These are phyloP conservation scores for Avahi laniger DNA, from an alignment of 2,797 vertebrate species.

Conservation along the genomic window DNA sequence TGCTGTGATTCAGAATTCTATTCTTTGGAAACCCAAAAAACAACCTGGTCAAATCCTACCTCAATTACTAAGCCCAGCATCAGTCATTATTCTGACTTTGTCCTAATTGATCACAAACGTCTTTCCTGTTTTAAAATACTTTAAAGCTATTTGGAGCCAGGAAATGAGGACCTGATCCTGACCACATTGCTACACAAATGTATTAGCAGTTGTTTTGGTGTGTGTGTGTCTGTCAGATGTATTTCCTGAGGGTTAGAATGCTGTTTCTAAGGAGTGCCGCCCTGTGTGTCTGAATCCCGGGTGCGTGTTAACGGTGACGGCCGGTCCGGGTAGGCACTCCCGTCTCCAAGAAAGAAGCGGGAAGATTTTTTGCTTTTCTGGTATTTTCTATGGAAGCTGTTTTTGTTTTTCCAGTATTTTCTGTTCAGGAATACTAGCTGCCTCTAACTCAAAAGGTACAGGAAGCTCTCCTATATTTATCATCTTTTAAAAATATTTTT, in stretches of 20 bases:
- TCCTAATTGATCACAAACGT: conserved; percentile 19
- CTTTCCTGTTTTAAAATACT: conserved; percentile 43
- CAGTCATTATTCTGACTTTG: background rate
- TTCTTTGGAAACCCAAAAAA: conserved; percentile 35
- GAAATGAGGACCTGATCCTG: conserved; percentile 39
- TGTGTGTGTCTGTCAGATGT: background rate
- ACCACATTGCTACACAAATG: background rate
- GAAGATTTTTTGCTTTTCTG: background rate
- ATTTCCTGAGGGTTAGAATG: background rate
- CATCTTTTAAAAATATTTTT: background rate
- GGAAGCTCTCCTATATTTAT: background rate
- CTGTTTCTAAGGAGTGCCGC: background rate
- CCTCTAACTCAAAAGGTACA: background rate
- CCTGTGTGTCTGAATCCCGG: background rate
- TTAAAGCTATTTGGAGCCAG: conserved; percentile 9
- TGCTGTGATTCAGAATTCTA: background rate
- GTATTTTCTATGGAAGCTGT: background rate
- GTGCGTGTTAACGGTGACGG: background rate
- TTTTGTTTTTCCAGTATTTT: conserved; percentile 2
- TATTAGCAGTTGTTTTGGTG: background rate
- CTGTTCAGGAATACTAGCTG: background rate
- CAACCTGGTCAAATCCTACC: background rate
- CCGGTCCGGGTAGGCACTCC: background rate
- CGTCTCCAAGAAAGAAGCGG: background rate
- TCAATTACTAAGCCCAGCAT: background rate